Percentiles rank a stretch among this genome's conserved stretches.
These are phyloP conservation scores for Rhynchophorus ferrugineus DNA, from an alignment of 1,140 invertebrate species.

Conservation along the genomic window DNA sequence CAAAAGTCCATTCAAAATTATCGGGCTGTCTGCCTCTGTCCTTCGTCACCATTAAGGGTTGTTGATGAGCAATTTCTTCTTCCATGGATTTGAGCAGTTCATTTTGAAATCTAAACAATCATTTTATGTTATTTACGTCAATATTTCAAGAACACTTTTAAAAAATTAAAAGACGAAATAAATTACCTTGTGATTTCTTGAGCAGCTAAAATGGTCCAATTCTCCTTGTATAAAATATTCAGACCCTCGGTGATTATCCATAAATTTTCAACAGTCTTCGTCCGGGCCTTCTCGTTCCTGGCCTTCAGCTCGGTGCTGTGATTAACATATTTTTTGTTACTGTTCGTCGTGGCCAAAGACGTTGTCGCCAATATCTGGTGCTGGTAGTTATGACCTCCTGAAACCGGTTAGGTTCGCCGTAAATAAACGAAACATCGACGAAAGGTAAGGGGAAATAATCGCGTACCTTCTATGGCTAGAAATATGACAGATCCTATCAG, in stretches of 20 bases:
- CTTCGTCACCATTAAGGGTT: constrained; percentile 43
- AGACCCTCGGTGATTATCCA: constrained; percentile 92
- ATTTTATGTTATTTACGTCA: too few species aligned
- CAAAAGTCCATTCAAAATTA: constrained; percentile 83
- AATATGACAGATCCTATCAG: constrained; percentile 89
- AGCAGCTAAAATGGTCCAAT: constrained; percentile 83
- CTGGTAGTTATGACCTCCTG: constrained; percentile 26
- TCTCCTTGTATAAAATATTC: constrained; percentile 90
- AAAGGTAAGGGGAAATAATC: too few species aligned
- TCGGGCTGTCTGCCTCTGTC: constrained; percentile 43
- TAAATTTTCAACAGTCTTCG: constrained; percentile 76
- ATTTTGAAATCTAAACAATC: constrained; percentile 61
- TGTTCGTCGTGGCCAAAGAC: constrained; percentile 24
- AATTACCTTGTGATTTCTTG: constrained; percentile 68
- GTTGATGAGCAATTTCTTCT: constrained; percentile 58
- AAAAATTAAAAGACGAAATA: too few species aligned
- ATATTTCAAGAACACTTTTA: too few species aligned
- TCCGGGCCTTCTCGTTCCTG: constrained; percentile 55
- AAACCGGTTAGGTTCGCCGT: constrained; percentile 13
- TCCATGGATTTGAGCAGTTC: constrained; percentile 70
- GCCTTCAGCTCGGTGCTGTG: constrained; percentile 34
- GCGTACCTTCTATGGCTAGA: constrained; percentile 70
- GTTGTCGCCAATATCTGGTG: constrained; percentile 36
- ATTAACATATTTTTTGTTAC: constrained; percentile 25
- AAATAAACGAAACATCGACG: too few species aligned